These are phyloP conservation scores for Gastracanthus pulcherrimus DNA, from an alignment of 2,888 invertebrate genomes.

Conservation along the genomic window DNA sequence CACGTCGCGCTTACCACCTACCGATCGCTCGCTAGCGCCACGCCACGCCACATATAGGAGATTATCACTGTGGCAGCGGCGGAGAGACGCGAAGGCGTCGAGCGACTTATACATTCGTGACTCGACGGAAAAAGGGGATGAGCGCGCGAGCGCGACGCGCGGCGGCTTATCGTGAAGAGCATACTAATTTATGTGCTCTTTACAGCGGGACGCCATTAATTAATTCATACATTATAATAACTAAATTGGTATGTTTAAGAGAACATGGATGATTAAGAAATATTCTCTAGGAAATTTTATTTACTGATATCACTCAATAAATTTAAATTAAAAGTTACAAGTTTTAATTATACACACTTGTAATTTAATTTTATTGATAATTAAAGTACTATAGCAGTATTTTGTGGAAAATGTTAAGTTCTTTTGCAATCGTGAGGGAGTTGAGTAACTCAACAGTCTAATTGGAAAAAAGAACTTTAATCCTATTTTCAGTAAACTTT, in stretches of 20 bases:
- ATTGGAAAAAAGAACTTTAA: no score
- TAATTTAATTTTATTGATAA: no score
- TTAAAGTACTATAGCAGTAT: no score
- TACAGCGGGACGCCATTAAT: neutral
- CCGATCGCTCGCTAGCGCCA: slow-evolving; percentile 25
- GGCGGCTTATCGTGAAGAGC: slow-evolving; percentile 31
- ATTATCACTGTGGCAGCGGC: slow-evolving; percentile 7
- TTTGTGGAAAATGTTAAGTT: no score
- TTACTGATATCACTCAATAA: neutral
- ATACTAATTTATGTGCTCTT: slow-evolving; percentile 23
- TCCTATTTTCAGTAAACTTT: no score
- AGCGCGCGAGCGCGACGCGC: no score
- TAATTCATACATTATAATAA: slow-evolving; percentile 38
- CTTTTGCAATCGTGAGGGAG: no score
- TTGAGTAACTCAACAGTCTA: no score
- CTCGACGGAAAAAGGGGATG: slow-evolving; percentile 29
- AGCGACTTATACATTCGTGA: slow-evolving; percentile 32
- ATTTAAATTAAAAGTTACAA: neutral
- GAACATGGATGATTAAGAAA: slow-evolving; percentile 3
- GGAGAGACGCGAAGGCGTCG: neutral
- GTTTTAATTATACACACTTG: no score
- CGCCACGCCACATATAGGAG: no score
- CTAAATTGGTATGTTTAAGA: slow-evolving; percentile 15
- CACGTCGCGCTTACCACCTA: slow-evolving; percentile 35
- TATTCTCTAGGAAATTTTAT: neutral